Percentiles rank a stretch among this genome's conserved stretches.
Conservation (phyloP, 92 coral and sea anemone genomes). For the Zoanthus solanderi region DNA sequence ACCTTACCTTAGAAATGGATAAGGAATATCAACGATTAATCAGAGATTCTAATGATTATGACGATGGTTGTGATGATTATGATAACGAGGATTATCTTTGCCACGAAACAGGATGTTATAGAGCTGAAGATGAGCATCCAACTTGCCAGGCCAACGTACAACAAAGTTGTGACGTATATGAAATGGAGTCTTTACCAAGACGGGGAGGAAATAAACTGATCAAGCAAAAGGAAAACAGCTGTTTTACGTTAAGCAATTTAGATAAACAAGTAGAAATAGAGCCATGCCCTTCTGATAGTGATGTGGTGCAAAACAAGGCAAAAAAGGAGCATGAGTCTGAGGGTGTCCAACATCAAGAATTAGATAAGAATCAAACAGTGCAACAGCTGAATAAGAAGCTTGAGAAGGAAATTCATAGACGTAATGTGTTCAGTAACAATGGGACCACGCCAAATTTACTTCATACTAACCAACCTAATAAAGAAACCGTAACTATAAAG, state of each 20-base stretch:
- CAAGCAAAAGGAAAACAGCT: neutral
- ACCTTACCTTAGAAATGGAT: constrained; percentile 44
- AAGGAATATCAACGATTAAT: neutral
- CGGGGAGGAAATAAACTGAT: neutral
- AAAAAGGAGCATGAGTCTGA: neutral
- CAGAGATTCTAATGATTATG: neutral
- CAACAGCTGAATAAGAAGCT: neutral
- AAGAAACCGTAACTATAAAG: neutral
- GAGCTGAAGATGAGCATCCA: constrained; percentile 1
- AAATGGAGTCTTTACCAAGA: neutral
- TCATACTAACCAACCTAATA: neutral
- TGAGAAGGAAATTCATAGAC: neutral
- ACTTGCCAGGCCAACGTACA: neutral
- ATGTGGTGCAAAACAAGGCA: neutral
- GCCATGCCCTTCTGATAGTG: neutral
- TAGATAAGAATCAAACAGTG: neutral
- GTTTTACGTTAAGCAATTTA: neutral
- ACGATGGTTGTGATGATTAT: neutral
- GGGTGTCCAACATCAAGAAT: neutral
- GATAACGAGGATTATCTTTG: neutral
- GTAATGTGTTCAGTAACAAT: neutral
- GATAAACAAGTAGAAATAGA: neutral
- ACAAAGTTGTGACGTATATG: neutral
- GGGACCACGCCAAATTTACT: neutral
- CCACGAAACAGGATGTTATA: constrained; percentile 7